Conservation (phyloP, 2,113 vertebrate genomes). For the Naja naja region DNA sequence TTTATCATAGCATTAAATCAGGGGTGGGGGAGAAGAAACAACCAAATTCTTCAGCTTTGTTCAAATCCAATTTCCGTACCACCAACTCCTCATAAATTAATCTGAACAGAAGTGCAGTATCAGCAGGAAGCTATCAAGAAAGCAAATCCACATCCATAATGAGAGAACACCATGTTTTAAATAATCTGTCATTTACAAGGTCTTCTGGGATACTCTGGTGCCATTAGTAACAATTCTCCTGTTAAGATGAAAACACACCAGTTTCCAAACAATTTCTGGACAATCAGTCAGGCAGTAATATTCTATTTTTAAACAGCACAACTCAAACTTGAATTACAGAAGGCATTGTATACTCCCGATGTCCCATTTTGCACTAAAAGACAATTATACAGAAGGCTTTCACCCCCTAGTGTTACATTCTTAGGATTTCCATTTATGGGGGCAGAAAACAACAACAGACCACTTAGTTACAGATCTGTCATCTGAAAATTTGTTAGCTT, state of each 20-base stretch:
- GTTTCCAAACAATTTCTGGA: not conserved
- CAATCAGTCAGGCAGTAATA: not conserved
- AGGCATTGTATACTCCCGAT: not conserved
- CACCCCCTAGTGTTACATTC: constrained; percentile 48
- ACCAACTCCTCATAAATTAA: not conserved
- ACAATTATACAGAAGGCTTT: not conserved
- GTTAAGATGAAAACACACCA: not conserved
- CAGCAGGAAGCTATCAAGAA: not conserved
- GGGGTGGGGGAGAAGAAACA: not conserved
- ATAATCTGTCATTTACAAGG: not conserved
- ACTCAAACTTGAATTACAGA: not conserved
- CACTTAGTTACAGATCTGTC: not conserved
- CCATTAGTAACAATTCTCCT: not conserved
- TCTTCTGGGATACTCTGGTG: not conserved
- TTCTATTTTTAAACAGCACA: not conserved
- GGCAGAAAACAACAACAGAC: fast-evolving
- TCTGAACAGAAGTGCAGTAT: not conserved
- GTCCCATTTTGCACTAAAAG: not conserved
- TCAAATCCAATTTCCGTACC: not conserved
- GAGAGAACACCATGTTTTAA: not conserved
- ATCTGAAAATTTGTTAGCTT: not conserved
- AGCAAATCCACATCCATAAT: not conserved
- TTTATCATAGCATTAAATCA: not conserved
- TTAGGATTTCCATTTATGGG: not conserved
- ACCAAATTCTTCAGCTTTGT: not conserved